These are phyloP conservation scores for Charadrius vociferus DNA, from an alignment of 2,113 vertebrate species.

Conservation along the genomic window DNA sequence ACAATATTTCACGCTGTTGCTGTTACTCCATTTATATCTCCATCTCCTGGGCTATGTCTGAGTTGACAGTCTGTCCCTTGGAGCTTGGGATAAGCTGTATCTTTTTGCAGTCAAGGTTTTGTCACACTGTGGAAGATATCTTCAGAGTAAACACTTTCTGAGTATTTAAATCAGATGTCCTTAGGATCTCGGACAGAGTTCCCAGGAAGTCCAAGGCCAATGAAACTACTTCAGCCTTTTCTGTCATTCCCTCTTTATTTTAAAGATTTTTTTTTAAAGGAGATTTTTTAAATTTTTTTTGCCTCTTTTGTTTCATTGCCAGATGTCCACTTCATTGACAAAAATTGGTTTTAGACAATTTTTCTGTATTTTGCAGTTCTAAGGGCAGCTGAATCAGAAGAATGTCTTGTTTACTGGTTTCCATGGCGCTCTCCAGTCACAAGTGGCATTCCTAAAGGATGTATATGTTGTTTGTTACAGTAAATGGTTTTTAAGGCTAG, in stretches of 20 bases:
- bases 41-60: not conserved
- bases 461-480: not conserved
- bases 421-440: not conserved
- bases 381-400: not conserved
- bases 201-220: not conserved
- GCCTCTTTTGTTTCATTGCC: not conserved
- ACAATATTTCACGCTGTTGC: not conserved
- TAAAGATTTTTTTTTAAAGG: not conserved
- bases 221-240: not conserved
- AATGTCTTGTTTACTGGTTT: not conserved
- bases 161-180: not conserved
- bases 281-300: not conserved
- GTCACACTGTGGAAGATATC: not conserved
- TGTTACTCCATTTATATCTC: slow-evolving; percentile 34
- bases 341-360: not conserved
- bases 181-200: not conserved
- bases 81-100: not conserved
- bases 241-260: not conserved
- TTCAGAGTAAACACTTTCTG: not conserved
- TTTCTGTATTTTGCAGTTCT: not conserved
- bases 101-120: not conserved
- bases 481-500: not conserved
- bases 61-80: not conserved
- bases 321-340: not conserved
- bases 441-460: not conserved